Conservation (phyloP, 2,113 vertebrate genomes). For the Martes martes region DNA sequence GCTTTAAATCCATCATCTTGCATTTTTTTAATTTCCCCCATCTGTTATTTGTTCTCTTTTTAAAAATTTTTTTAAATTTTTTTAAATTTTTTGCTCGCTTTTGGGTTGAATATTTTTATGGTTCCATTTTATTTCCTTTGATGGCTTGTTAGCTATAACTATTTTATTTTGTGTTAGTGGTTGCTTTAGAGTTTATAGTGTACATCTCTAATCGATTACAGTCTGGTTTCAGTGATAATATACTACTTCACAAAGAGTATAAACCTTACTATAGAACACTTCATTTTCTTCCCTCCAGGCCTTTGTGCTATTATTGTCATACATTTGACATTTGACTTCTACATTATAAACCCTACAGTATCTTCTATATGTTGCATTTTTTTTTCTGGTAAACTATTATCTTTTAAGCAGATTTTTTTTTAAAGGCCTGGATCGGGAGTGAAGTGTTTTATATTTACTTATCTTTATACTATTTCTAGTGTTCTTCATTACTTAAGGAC, state of each 20-base stretch:
- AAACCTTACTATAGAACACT: neutral
- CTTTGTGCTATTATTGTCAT: neutral
- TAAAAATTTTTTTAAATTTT: neutral
- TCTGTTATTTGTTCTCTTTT: constrained; percentile 35
- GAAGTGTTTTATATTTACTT: neutral
- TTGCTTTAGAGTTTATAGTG: neutral
- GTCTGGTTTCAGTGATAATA: neutral
- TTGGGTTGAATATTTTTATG: neutral
- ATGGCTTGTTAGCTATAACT: neutral
- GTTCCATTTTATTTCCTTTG: neutral
- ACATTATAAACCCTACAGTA: neutral
- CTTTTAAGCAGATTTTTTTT: neutral
- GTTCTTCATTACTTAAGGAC: neutral
- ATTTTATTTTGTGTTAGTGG: neutral
- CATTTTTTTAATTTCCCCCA: neutral
- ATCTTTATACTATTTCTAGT: neutral
- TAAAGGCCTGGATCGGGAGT: neutral
- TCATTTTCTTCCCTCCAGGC: neutral
- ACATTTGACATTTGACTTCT: neutral
- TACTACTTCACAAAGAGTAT: neutral
- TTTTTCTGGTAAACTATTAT: neutral
- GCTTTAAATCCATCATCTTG: neutral
- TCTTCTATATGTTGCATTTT: neutral
- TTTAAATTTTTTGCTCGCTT: constrained; percentile 1
- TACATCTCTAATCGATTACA: neutral